Percentiles rank a stretch among this genome's conserved stretches.
Conservation (phyloP, 2,888 invertebrate species). For the Cataglyphis livida region DNA sequence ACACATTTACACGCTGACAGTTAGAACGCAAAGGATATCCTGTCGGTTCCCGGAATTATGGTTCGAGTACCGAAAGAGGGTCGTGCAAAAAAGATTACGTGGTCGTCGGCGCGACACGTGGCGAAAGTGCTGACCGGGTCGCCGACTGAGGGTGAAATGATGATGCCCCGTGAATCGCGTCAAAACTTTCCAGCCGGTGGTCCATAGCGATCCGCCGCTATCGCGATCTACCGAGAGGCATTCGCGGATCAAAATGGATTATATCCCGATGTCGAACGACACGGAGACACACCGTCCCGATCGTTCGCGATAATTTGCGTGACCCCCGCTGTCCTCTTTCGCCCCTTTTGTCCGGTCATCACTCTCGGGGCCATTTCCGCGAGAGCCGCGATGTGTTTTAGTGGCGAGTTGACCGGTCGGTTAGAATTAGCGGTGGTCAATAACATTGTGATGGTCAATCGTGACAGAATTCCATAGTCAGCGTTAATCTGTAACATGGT, state of each 20-base stretch:
- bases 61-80: constrained; percentile 27
- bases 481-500: constrained; percentile 1
- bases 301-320: constrained; percentile 37
- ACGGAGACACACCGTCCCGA: constrained; percentile 30
- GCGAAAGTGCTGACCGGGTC: constrained; percentile 55
- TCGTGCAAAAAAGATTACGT: constrained; percentile 53
- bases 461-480: constrained; percentile 7
- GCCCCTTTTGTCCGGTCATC: not conserved
- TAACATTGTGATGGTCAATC: constrained; percentile 31
- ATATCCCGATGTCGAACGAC: constrained; percentile 53
- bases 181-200: constrained; percentile 53
- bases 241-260: constrained; percentile 67
- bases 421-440: constrained; percentile 38
- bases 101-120: not conserved
- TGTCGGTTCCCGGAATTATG: constrained; percentile 37
- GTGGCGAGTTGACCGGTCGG: constrained; percentile 28
- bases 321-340: not conserved
- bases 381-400: constrained; percentile 30
- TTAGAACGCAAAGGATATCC: constrained; percentile 36
- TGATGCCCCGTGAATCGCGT: constrained; percentile 31
- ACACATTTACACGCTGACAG: constrained; percentile 40
- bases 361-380: constrained; percentile 9
- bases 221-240: constrained; percentile 61
- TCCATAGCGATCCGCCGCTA: constrained; percentile 53
- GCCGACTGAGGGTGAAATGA: not conserved